Base-by-base conservation (phyloP, 2,797 vertebrate species). In the Aselliscus stoliczkanus region DNA sequence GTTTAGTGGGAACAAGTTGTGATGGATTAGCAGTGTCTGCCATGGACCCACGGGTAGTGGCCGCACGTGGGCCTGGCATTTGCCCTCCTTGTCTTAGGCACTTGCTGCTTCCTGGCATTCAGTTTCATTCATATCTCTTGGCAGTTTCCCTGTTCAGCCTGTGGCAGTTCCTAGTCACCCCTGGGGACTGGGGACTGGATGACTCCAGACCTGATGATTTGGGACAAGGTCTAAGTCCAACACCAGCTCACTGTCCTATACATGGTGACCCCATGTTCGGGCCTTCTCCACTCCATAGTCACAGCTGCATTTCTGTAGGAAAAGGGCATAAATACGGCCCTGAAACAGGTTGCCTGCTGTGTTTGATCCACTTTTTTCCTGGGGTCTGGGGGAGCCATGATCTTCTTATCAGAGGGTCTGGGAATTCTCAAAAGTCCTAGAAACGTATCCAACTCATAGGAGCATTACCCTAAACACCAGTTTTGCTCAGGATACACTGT, bases 401-500 rank as follows among this genome's bases (percentile, higher is more conserved):
- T 87, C 58, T 87, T 97, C 42, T 84, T 76, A 42, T 39, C 13
- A 25, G 9, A 29, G 39, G 29, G 8, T 62, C 88, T 87, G 34
- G 42, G 47, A 17, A 4, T 37, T 86, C 58, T 89, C 52, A 29
- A 4, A 5, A 50, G 52, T 84, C 29, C 73, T 86, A 7, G 44
- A 75, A 87, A 95, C 70, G 85, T 76, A 13, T n/a, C 50, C 21
- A 80, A 54, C 67, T 79, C 44, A 88, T 42, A 44, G 69, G 29
- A 42, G 0, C 27, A n/a, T 70, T 10, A 21, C 27, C 31, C 50
- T 65, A 27, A 69, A 64, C 29, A 29, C 9, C 29, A 60, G 0
- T 58, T 94, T 79, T 85, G 34, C 81, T 56, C 27, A 54, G 77
- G 85, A 76, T 31, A 56, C 25, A 29, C 29, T 13, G 64, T 39